Conservation (phyloP, 2,888 invertebrate species). For the Trissolcus brochymenae region DNA sequence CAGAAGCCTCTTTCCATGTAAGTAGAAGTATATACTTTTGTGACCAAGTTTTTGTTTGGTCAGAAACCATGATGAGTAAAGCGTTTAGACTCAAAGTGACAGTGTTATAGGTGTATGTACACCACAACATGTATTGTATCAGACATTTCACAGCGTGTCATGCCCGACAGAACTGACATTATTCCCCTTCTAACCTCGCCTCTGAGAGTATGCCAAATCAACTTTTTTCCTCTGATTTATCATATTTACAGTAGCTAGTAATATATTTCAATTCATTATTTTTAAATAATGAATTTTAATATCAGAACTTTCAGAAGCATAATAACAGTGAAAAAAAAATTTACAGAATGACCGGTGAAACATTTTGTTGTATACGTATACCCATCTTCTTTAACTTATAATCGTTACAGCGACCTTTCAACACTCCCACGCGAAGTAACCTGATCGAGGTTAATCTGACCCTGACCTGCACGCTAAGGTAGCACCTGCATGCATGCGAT, state of each 20-base stretch:
- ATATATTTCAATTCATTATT: not conserved
- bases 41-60: no score
- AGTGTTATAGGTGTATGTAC: no score
- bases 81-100: no score
- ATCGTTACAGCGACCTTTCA: slow-evolving; percentile 69
- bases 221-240: not conserved
- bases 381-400: slow-evolving; percentile 67
- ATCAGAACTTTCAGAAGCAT: slow-evolving; percentile 17
- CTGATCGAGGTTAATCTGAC: slow-evolving; percentile 76
- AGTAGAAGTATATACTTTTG: no score
- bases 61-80: no score
- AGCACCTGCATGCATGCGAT: slow-evolving; percentile 66
- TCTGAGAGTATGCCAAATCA: not conserved
- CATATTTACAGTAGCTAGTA: not conserved
- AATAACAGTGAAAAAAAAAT: slow-evolving; percentile 10
- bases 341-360: slow-evolving; percentile 17
- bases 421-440: slow-evolving; percentile 76
- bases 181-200: no score
- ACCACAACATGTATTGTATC: no score
- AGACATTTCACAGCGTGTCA: no score
- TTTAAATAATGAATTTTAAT: not conserved
- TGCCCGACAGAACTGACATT: no score
- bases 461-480: slow-evolving; percentile 71
- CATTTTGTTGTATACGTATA: slow-evolving; percentile 57
- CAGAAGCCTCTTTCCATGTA: not conserved